These are phyloP conservation scores for human DNA, from an alignment of 2,113 vertebrate species.

Conservation along the genomic window GRCh38 chrX:104652001-104652500, in stretches of 20 bases:
- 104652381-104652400: neutral
- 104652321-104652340: neutral
- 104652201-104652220: neutral
- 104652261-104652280: neutral
- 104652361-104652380: neutral
- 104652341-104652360: neutral
- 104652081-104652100: neutral
- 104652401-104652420: neutral
- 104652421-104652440: neutral
- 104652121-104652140: neutral
- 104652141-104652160: neutral
- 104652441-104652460: neutral
- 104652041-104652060: neutral
- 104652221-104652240: neutral
- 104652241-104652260: neutral
- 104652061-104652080: neutral
- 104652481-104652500: neutral
- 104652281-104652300: neutral
- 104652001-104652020: neutral
- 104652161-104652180: neutral
- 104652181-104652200: neutral
- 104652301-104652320: neutral
- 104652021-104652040: neutral
- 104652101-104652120: neutral
- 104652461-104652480: constrained; percentile 25